Conservation (phyloP, 2,113 vertebrate genomes). For the Leuciscus idus region DNA sequence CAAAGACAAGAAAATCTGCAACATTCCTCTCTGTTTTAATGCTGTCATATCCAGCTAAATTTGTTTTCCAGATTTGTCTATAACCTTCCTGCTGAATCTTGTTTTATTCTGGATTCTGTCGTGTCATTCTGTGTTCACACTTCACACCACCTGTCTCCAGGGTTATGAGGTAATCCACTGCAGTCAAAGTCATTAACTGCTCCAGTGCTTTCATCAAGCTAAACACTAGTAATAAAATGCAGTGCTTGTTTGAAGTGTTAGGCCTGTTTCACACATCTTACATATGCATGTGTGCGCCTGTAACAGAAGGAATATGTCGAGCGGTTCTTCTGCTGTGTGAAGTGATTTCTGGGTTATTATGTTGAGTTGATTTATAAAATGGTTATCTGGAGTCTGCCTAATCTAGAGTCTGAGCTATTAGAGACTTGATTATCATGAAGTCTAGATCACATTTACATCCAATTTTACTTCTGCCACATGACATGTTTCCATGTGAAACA, state of each 20-base stretch:
- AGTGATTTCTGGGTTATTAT: not conserved
- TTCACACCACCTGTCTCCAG: not conserved
- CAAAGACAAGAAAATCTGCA: not conserved
- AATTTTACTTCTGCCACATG: not conserved
- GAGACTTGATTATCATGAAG: not conserved
- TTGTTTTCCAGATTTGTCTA: not conserved
- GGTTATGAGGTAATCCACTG: not conserved
- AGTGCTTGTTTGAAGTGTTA: not conserved
- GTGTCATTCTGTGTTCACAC: not conserved
- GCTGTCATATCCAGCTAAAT: not conserved
- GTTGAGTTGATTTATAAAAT: not conserved
- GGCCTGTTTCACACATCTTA: not conserved
- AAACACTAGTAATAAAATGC: not conserved
- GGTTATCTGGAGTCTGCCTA: not conserved
- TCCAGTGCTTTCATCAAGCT: constrained; percentile 1
- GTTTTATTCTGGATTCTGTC: not conserved
- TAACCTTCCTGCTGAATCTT: not conserved
- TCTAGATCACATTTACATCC: not conserved
- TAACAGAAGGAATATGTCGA: not conserved
- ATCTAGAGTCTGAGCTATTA: not conserved
- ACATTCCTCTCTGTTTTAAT: not conserved
- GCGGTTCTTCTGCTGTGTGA: not conserved
- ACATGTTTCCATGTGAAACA: not conserved
- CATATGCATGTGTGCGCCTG: not conserved
- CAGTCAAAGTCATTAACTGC: not conserved